Conservation (phyloP, 2,113 vertebrate genomes). For the Hypocryptadius cinnamomeus region DNA sequence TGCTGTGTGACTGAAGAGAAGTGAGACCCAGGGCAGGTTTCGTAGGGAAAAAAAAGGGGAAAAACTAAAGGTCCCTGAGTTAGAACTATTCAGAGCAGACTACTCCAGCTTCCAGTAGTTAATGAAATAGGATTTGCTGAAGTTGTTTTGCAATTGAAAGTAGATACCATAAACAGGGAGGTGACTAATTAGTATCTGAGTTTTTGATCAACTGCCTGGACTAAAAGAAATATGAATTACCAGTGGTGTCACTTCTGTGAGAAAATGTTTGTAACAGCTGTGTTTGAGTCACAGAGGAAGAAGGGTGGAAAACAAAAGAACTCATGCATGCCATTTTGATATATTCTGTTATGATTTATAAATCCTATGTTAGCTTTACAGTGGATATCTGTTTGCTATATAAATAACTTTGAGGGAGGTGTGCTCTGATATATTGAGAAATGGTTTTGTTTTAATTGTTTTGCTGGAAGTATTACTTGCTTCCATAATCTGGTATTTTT, state of each 20-base stretch:
- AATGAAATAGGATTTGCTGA: neutral
- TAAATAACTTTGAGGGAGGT: neutral
- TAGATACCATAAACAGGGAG: neutral
- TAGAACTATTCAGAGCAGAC: neutral
- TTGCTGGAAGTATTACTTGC: neutral
- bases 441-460: neutral
- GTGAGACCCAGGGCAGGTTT: neutral
- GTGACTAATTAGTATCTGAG: neutral
- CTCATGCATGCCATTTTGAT: neutral
- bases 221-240: neutral
- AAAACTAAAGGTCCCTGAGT: neutral
- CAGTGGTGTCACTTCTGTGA: neutral
- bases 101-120: neutral
- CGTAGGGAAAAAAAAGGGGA: neutral
- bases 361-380: neutral
- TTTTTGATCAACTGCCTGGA: neutral
- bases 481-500: neutral
- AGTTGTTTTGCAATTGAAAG: neutral
- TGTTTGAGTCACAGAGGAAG: neutral
- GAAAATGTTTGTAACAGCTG: neutral
- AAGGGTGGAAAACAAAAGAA: neutral
- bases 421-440: neutral
- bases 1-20: neutral
- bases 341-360: neutral
- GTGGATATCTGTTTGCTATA: neutral